Base-by-base conservation (phyloP, 2,113 vertebrate genomes). In the Xyliphius kryptos region DNA sequence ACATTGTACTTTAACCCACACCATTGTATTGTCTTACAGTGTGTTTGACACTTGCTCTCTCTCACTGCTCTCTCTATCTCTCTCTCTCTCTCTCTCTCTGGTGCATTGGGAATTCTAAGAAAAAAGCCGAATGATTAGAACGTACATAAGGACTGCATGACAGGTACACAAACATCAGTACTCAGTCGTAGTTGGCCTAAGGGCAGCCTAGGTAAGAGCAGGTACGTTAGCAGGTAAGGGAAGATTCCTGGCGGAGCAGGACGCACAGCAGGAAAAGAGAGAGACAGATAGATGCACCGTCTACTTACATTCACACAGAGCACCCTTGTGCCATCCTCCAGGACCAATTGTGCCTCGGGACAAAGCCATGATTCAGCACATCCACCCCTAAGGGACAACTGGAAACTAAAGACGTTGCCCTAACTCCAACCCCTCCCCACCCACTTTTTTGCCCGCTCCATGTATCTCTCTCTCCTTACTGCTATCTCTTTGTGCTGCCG, bases 321-420 rank as follows among this genome's bases (percentile, higher is more conserved):
- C 80, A 74, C 86, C 80, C 76, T 85, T 79, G 81, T 84, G 77
- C 81, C 79, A 49, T 62, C 76, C 75, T 75, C 59, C 77, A 84
- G 80, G 69, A 58, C 73, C 53, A 78, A 76, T 72, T 74, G 76
- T 71, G 69, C 60, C 73, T 68, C 70, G 51, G 76, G 17, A 86
- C 84, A 87, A 89, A 74, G 77, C 56, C 63, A 69, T 75, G 83
- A 84, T 83, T 88, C 80, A 88, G 85, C 74, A 85, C 78, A 81
- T 85, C 82, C 81, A 84, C 64, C 73, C 82, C 72, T 37, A 55
- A 80, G 72, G 81, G 78, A 68, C 58, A 75, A 61, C 55, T 82
- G 82, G 78, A 83, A 82, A 80, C 68, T 68, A 74, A 86, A 81
- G 79, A 83, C 76, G 72, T 56, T 37, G 52, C 71, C 71, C 78